Conservation (phyloP, 2,888 invertebrate genomes). For the Lepidochitona cinerea region DNA sequence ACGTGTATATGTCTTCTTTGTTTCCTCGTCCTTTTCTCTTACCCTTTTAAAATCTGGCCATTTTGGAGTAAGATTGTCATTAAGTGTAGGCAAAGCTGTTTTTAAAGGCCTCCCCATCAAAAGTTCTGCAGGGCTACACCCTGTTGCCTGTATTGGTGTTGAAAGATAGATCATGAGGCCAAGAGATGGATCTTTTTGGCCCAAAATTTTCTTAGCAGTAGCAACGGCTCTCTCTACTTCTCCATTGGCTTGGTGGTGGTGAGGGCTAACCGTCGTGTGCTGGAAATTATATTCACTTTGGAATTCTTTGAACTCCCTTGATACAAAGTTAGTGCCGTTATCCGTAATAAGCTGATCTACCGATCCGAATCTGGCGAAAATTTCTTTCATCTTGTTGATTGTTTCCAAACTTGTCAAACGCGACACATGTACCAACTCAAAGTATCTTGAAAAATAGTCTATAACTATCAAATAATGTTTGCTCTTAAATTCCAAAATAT, state of each 20-base stretch:
- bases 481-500: conserved; percentile 10
- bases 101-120: conserved; percentile 4
- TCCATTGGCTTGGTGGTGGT: conserved; percentile 16
- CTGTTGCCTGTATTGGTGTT: conserved; percentile 10
- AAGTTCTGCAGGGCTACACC: conserved; percentile 5
- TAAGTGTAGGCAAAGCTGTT: not conserved
- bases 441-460: conserved; percentile 22
- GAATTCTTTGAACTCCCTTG: conserved; percentile 11
- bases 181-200: conserved; percentile 12
- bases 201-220: conserved; percentile 17
- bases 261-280: conserved; percentile 11
- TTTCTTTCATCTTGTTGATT: conserved; percentile 14
- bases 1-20: no score
- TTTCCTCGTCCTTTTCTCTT: no score
- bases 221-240: conserved; percentile 11
- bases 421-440: conserved; percentile 14
- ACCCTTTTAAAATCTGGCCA: not conserved
- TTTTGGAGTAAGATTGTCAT: not conserved
- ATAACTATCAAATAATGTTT: conserved; percentile 10
- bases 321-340: conserved; percentile 17
- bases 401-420: not conserved
- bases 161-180: conserved; percentile 8
- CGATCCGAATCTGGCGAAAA: conserved; percentile 17
- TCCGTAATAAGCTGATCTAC: conserved; percentile 15
- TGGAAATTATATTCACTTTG: not conserved